Percentiles rank a stretch among this genome's conserved stretches.
Conservation (phyloP, 2,113 vertebrate genomes). For the Pygoscelis adeliae region DNA sequence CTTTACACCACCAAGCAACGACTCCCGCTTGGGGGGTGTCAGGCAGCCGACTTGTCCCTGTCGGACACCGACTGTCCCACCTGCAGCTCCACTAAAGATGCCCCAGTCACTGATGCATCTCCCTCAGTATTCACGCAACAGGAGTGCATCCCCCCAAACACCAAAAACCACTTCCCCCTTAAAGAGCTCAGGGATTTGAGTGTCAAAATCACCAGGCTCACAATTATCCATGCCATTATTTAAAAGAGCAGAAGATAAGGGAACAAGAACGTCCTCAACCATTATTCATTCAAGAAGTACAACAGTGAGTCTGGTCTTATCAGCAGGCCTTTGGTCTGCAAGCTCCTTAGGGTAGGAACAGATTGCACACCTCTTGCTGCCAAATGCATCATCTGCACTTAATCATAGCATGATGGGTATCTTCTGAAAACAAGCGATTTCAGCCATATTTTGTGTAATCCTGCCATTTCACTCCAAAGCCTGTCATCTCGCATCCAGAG, state of each 20-base stretch:
- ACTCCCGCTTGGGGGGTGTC: background rate
- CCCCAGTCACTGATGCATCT: background rate
- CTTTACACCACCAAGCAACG: background rate
- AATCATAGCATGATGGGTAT: background rate
- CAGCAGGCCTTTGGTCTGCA: background rate
- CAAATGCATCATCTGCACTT: background rate
- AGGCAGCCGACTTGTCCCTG: background rate
- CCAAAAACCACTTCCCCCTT: background rate
- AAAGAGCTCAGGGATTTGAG: background rate
- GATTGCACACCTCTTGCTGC: background rate
- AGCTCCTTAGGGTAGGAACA: background rate
- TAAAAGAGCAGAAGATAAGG: background rate
- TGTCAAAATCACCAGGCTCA: background rate
- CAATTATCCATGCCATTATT: background rate
- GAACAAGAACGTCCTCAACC: background rate
- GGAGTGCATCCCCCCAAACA: background rate
- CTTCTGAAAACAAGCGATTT: background rate
- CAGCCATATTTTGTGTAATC: background rate
- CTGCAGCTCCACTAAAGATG: background rate
- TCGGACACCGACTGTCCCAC: background rate
- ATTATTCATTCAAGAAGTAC: background rate
- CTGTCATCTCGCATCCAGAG: background rate
- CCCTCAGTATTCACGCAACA: rapidly evolving
- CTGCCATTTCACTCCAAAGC: background rate
- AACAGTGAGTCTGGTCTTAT: background rate